Percentiles rank a stretch among this genome's conserved stretches.
These are phyloP conservation scores for Penaeus chinensis DNA, from an alignment of 1,140 invertebrate species.

Conservation along the genomic window DNA sequence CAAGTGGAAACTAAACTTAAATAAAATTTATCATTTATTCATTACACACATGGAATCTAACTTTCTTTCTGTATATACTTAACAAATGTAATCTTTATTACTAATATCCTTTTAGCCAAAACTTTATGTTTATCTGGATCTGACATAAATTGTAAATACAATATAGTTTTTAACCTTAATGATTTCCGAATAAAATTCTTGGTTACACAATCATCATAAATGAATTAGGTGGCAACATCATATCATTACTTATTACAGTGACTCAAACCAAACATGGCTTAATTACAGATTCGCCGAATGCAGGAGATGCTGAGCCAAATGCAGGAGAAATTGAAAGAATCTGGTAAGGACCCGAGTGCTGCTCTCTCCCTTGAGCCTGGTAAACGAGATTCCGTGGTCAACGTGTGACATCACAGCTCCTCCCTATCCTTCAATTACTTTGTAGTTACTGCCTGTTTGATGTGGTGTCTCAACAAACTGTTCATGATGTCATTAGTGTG, in stretches of 20 bases:
- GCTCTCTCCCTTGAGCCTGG: constrained; percentile 42
- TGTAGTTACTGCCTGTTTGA: constrained; percentile 39
- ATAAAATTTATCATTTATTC: no score
- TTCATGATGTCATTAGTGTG: background rate
- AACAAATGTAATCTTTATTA: no score
- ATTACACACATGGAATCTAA: no score
- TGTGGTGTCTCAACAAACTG: constrained; percentile 8
- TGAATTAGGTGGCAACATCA: background rate
- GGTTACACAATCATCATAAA: no score
- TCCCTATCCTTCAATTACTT: constrained; percentile 20
- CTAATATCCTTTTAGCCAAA: no score
- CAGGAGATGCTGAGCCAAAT: constrained; percentile 96
- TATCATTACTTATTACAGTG: background rate
- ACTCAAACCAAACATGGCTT: background rate
- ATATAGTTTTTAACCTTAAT: no score
- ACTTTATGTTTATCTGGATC: no score
- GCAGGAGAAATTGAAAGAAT: constrained; percentile 93
- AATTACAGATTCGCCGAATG: constrained; percentile 86
- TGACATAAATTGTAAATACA: no score
- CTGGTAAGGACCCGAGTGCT: constrained; percentile 70
- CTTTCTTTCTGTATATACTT: no score
- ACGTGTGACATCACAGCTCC: constrained; percentile 37
- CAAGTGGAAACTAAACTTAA: no score
- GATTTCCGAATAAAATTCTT: no score
- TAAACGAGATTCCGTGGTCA: constrained; percentile 47